Evolutionary conservation across 2,888 invertebrate species (phyloP), one percentile per base, ranked within the genome.

Genomic region (Dryocosmus kuriphilus): DNA sequence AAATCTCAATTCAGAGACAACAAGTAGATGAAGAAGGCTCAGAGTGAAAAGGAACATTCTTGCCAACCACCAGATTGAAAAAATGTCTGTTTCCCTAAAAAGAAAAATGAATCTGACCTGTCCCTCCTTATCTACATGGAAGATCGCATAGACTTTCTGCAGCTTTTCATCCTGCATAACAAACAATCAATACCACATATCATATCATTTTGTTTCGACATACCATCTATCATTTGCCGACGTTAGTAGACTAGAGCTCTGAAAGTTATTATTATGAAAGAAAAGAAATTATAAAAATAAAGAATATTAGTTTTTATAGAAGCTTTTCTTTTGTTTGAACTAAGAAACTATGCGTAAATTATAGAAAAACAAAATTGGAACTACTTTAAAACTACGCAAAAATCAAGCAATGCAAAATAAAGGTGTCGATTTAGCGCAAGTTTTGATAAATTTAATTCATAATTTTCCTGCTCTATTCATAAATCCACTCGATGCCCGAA

Each of bases 91-190:
- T 85, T 77, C 83, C 85, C 85, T 85, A 86, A 83, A 86, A 88
- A 89, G 79, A 81, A 84, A 88, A 87, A 85, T 82, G 86, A 83
- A 86, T 89, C 90, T 90, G 85, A 92, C 92, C 92, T 92, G 91
- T 86, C 90, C 91, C 86, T 92, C 91, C 88, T 91, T 90, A 90
- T 92, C 91, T 90, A 92, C 89, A 89, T 90, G 92, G 89, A 92
- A 89, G 88, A 92, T 91, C 81, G 92, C 91, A 89, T 89, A 91
- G 89, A 92, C 90, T 90, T 92, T 92, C 89, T 92, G 92, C 87
- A 86, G 88, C 88, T 91, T 92, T 86, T 92, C 91, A 88, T 92
- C 92, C 92, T 92, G 90, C 87, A 88, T 86, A 89, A 90, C 85
- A 92, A 89, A 90, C 84, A 88, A 88, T 86, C 80, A 84, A 84